These are phyloP conservation scores for Progne subis DNA, from an alignment of 2,113 vertebrate genomes.

Conservation along the genomic window DNA sequence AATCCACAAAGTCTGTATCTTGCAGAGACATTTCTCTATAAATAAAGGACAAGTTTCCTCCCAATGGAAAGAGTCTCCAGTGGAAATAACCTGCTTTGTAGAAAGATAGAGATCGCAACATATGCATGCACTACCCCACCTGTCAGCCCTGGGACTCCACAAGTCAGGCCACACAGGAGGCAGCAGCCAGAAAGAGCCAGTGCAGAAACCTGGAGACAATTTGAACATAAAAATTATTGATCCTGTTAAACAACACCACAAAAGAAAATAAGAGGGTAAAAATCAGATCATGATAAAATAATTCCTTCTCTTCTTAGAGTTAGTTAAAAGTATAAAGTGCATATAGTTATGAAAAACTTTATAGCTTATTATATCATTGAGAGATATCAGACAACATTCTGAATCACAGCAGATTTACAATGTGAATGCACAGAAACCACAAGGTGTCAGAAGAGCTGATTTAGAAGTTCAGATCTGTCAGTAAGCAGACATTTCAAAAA, in stretches of 20 bases:
- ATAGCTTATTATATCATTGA: neutral
- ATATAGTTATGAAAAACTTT: neutral
- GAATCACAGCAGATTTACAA: conserved; percentile 6
- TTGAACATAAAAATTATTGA: neutral
- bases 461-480: conserved; percentile 30
- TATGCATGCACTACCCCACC: neutral
- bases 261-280: conserved; percentile 39
- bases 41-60: neutral
- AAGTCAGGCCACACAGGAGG: neutral
- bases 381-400: conserved; percentile 1
- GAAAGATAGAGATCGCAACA: neutral
- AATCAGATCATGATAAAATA: conserved; percentile 17
- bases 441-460: conserved; percentile 54
- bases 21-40: neutral
- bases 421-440: conserved; percentile 28
- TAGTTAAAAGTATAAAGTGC: conserved; percentile 41
- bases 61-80: neutral
- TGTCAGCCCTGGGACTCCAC: neutral
- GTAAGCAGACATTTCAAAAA: conserved; percentile 58
- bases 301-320: neutral
- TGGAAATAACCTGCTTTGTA: neutral
- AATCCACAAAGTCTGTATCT: neutral
- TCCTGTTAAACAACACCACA: neutral
- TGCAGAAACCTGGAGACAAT: neutral
- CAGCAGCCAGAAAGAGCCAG: conserved; percentile 24